Conservation (phyloP, 2,888 invertebrate genomes). For the Poecilobothrus nobilitatus region DNA sequence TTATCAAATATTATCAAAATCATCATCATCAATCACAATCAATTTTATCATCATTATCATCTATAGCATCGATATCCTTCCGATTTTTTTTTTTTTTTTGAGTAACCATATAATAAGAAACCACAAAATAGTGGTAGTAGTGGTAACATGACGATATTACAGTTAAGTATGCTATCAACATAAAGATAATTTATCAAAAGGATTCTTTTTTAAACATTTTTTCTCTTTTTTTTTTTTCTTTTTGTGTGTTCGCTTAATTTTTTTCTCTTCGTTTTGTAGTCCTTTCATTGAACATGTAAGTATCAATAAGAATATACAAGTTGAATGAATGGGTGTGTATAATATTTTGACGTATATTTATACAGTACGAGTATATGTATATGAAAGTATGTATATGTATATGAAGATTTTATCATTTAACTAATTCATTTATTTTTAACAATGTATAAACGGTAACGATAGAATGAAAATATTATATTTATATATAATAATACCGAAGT, state of each 20-base stretch:
- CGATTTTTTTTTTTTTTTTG: neutral
- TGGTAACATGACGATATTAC: conserved; percentile 1
- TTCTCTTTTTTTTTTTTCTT: neutral
- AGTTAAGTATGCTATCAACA: conserved; percentile 3
- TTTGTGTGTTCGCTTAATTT: neutral
- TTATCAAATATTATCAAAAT: neutral
- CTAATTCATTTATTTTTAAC: no score
- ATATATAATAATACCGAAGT: no score
- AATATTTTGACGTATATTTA: no score
- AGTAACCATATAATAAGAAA: neutral
- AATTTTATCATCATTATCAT: neutral
- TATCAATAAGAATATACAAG: no score
- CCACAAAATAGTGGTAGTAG: neutral
- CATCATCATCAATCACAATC: neutral
- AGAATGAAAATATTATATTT: no score
- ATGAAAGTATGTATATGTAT: no score
- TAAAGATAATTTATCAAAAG: conserved; percentile 1
- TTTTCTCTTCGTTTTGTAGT: neutral
- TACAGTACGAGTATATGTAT: no score
- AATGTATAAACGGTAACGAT: no score
- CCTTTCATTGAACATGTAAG: no score
- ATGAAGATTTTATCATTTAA: no score
- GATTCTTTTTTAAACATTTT: neutral
- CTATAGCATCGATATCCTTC: neutral
- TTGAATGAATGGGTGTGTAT: no score